Evolutionary conservation across 2,888 invertebrate genomes (phyloP).

Genomic region (Polia nebulosa): DNA sequence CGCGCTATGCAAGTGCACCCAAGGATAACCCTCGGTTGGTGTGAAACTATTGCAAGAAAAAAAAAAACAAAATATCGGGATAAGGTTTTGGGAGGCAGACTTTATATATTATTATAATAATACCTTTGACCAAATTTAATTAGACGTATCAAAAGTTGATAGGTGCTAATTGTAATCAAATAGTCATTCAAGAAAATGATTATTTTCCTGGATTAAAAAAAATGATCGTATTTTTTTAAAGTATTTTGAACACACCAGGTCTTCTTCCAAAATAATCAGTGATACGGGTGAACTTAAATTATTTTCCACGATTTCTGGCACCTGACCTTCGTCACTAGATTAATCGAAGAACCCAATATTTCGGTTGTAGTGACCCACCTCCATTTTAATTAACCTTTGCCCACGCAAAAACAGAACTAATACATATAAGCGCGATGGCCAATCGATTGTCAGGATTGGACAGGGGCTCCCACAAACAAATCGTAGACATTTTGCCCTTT

Average conservation of each 20-base stretch:
- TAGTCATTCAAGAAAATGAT: too few species aligned
- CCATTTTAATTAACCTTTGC: constrained; percentile 40
- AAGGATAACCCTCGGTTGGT: too few species aligned
- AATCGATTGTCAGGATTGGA: constrained; percentile 61
- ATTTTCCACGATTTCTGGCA: neutral
- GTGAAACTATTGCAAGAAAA: too few species aligned
- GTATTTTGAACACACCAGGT: neutral
- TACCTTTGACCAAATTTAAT: neutral
- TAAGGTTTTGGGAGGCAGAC: too few species aligned
- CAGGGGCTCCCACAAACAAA: constrained; percentile 61
- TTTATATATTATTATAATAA: too few species aligned
- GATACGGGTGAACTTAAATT: neutral
- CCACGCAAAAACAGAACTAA: constrained; percentile 40
- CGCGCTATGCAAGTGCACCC: too few species aligned
- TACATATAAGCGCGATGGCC: constrained; percentile 35
- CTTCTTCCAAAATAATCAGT: neutral
- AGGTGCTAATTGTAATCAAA: too few species aligned
- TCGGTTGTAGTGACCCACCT: constrained; percentile 15
- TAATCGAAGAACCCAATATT: constrained; percentile 22
- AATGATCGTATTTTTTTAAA: neutral
- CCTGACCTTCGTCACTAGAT: constrained; percentile 36
- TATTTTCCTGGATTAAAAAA: too few species aligned
- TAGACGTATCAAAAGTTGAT: neutral
- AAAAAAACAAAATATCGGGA: too few species aligned
- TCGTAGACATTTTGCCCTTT: constrained; percentile 55